These are phyloP conservation scores for Poeciliopsis presidionis DNA, from an alignment of 2,797 vertebrate species.

Conservation along the genomic window DNA sequence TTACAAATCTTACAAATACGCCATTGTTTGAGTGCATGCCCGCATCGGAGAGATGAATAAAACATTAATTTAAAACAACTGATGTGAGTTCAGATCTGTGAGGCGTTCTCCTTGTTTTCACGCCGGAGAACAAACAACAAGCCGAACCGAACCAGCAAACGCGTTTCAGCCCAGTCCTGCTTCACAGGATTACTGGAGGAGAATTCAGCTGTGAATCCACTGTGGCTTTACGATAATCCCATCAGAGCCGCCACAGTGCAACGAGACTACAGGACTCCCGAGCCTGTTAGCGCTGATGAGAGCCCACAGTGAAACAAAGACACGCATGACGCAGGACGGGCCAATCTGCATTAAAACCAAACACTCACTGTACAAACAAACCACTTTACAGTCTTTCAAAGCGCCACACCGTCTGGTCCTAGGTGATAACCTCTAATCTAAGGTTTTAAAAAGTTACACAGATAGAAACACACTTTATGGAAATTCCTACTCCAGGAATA, in stretches of 20 bases:
- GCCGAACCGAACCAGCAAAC: slow-evolving; percentile 53
- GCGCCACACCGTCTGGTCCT: slow-evolving; percentile 23
- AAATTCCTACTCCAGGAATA: slow-evolving; percentile 53
- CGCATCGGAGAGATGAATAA: slow-evolving; percentile 60
- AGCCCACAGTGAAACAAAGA: slow-evolving; percentile 83
- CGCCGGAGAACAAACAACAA: slow-evolving; percentile 48
- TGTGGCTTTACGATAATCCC: slow-evolving; percentile 88
- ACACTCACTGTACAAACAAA: slow-evolving; percentile 50
- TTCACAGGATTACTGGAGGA: slow-evolving; percentile 81
- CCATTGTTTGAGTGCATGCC: slow-evolving; percentile 25
- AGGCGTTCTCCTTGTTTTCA: slow-evolving; percentile 50
- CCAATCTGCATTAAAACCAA: slow-evolving; percentile 69
- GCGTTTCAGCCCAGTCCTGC: slow-evolving; percentile 59
- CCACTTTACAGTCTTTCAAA: slow-evolving; percentile 52
- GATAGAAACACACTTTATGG: slow-evolving; percentile 55
- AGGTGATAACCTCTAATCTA: slow-evolving; percentile 43
- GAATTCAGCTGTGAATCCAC: slow-evolving; percentile 86
- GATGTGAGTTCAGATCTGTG: slow-evolving; percentile 33
- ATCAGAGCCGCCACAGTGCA: slow-evolving; percentile 85
- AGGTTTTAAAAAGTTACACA: slow-evolving; percentile 46
- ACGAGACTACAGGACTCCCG: slow-evolving; percentile 86
- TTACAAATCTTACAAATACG: slow-evolving; percentile 70
- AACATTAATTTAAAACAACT: slow-evolving; percentile 62
- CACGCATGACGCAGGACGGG: slow-evolving; percentile 71
- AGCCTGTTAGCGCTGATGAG: slow-evolving; percentile 88